These are phyloP conservation scores for Ormyrus nitidulus DNA, from an alignment of 2,888 invertebrate genomes.

Conservation along the genomic window DNA sequence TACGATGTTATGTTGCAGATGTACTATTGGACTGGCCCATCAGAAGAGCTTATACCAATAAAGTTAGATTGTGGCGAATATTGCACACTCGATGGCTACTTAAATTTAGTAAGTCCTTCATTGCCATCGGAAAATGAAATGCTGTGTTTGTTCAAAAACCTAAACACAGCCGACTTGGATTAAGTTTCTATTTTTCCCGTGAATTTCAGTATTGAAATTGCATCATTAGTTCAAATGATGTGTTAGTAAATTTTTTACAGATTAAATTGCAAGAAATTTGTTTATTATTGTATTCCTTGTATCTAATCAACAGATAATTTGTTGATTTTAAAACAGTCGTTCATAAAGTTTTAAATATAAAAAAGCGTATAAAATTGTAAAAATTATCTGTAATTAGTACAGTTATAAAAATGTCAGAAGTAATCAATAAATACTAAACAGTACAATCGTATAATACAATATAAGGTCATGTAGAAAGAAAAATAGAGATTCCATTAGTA, in stretches of 20 bases:
- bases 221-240: neutral
- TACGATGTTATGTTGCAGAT: slow-evolving; percentile 22
- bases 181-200: neutral
- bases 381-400: too few species aligned
- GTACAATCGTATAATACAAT: too few species aligned
- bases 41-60: slow-evolving; percentile 8
- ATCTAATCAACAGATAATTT: too few species aligned
- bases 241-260: neutral
- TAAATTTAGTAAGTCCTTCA: neutral
- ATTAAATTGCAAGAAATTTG: neutral
- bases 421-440: too few species aligned
- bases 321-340: too few species aligned
- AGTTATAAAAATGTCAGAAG: too few species aligned
- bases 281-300: too few species aligned
- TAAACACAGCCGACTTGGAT: neutral
- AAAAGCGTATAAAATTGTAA: too few species aligned
- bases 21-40: slow-evolving; percentile 22
- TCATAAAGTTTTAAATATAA: too few species aligned
- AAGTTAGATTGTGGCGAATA: slow-evolving; percentile 6
- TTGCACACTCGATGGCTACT: slow-evolving; percentile 26
- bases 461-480: too few species aligned
- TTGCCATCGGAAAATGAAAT: slow-evolving; percentile 32
- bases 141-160: slow-evolving; percentile 28
- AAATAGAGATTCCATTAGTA: too few species aligned
- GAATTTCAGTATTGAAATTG: neutral